Evolutionary conservation across 2,888 invertebrate species (phyloP).

Genomic region (Elmis aenea): DNA sequence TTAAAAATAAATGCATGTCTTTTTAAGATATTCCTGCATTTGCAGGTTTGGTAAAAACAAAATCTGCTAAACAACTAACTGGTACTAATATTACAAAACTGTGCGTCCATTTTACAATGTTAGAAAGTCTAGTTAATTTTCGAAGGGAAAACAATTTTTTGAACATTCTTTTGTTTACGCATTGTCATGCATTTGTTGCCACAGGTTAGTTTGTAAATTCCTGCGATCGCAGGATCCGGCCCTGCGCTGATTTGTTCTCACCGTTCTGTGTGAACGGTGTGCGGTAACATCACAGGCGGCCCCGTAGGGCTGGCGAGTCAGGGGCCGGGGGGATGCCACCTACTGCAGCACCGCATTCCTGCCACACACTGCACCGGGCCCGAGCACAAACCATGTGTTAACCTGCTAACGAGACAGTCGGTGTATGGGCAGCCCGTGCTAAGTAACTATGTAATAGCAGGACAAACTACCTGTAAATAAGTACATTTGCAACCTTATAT

Average conservation of each 20-base stretch:
- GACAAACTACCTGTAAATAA: background rate
- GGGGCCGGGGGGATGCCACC: conserved; percentile 13
- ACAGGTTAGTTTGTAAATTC: too few relatives aligned
- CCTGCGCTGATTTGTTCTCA: conserved; percentile 33
- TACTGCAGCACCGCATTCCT: conserved; percentile 20
- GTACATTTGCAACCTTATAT: background rate
- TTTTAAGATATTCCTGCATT: too few relatives aligned
- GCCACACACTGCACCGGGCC: conserved; percentile 13
- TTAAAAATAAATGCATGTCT: too few relatives aligned
- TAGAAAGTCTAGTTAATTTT: too few relatives aligned
- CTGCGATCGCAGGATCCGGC: background rate
- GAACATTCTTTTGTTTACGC: too few relatives aligned
- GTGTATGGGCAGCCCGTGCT: too few relatives aligned
- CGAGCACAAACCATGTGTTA: conserved; percentile 41
- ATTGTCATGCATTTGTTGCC: too few relatives aligned
- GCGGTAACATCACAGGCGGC: conserved; percentile 42
- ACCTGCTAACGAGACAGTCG: conserved; percentile 50
- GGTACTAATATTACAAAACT: too few relatives aligned
- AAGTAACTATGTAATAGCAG: background rate
- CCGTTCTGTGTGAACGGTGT: conserved; percentile 36
- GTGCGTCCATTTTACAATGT: too few relatives aligned
- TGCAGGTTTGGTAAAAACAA: too few relatives aligned
- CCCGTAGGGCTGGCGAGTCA: conserved; percentile 6
- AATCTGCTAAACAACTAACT: too few relatives aligned
- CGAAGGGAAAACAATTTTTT: too few relatives aligned